Conservation (phyloP, 2,888 invertebrate species). For the Cerastis rubricosa region DNA sequence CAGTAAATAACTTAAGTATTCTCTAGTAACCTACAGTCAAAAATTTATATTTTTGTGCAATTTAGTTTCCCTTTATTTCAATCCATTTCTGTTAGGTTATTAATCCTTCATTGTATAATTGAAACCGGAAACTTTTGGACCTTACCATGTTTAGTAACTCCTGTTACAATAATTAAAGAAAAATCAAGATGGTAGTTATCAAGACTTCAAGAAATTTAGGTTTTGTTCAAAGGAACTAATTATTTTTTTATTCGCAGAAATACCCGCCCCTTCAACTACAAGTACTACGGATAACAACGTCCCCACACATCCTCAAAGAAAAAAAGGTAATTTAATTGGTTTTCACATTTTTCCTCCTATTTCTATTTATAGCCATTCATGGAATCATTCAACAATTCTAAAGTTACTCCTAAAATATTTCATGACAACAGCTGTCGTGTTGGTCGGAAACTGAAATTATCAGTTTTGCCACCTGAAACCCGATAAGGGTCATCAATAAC, state of each 20-base stretch:
- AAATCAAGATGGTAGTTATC: not conserved
- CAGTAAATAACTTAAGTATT: too few species aligned
- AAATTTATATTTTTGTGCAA: too few species aligned
- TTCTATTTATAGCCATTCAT: slow-evolving; percentile 58
- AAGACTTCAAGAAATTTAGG: not conserved
- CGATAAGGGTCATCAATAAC: slow-evolving; percentile 72
- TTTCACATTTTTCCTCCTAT: slow-evolving; percentile 35
- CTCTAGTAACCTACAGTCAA: too few species aligned
- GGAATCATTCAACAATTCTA: slow-evolving; percentile 55
- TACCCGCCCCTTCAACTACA: slow-evolving; percentile 95
- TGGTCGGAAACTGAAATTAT: slow-evolving; percentile 63
- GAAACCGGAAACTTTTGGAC: too few species aligned
- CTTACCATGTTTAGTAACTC: not conserved
- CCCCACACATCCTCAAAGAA: slow-evolving; percentile 91
- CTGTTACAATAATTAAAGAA: not conserved
- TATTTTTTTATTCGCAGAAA: slow-evolving; percentile 91
- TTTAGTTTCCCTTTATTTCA: too few species aligned
- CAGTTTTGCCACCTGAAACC: slow-evolving; percentile 80
- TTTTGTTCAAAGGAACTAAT: slow-evolving; percentile 9
- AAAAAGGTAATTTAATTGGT: slow-evolving; percentile 90
- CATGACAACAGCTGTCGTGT: slow-evolving; percentile 75
- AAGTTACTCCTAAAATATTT: slow-evolving; percentile 77
- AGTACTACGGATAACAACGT: slow-evolving; percentile 90
- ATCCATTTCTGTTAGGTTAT: too few species aligned
- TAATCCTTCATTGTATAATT: too few species aligned